phyloP scores from a whole-genome alignment of 2,113 vertebrate genomes.

The Aix galericulata region DNA sequence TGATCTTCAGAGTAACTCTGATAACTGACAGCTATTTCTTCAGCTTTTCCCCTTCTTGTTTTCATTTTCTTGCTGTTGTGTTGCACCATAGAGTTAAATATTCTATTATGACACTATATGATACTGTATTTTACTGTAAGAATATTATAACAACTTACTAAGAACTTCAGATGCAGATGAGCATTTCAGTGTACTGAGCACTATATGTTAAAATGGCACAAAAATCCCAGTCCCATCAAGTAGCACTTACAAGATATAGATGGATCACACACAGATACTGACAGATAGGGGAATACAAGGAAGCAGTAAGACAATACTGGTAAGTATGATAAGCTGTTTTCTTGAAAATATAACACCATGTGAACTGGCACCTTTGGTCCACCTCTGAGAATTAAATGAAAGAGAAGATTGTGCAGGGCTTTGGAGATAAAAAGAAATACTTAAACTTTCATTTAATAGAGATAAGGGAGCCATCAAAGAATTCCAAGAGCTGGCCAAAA shows the following conservation, averaged over 20 bases:
- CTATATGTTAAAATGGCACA: background rate
- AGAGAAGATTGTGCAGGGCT: background rate
- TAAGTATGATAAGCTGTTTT: background rate
- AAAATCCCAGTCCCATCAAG: background rate
- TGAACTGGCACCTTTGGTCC: background rate
- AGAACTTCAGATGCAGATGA: background rate
- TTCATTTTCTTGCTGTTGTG: background rate
- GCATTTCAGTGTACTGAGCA: background rate
- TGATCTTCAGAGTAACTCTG: background rate
- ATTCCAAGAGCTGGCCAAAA: background rate
- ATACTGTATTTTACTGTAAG: background rate
- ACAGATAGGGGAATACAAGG: background rate
- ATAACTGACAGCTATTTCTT: background rate
- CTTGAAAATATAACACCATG: background rate
- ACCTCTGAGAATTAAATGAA: background rate
- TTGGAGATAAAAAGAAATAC: background rate
- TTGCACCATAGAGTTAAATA: background rate
- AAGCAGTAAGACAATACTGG: background rate
- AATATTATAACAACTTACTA: background rate
- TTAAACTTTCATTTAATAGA: background rate
- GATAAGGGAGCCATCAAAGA: background rate
- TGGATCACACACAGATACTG: background rate
- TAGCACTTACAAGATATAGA: background rate
- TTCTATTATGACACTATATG: background rate
- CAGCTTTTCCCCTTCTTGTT: background rate